Conservation (phyloP, 2,113 vertebrate species). For the Syngnathus scovelli region DNA sequence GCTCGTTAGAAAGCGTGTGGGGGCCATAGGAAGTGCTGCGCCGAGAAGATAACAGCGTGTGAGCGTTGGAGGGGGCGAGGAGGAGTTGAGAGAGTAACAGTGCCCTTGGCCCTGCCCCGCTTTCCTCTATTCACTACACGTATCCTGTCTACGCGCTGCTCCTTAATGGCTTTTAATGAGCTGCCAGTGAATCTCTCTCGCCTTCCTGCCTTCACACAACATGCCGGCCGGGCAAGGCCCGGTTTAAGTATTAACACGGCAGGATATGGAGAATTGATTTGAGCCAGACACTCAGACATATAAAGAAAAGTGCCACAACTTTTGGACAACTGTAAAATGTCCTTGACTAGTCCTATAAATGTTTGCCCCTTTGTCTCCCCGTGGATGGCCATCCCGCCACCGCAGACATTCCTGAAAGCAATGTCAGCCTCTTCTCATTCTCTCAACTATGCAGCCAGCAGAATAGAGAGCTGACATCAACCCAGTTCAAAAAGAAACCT, state of each 20-base stretch:
- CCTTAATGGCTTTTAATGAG: constrained; percentile 73
- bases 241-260: not conserved
- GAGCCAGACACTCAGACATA: not conserved
- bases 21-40: constrained; percentile 75
- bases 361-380: constrained; percentile 14
- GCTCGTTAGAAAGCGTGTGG: constrained; percentile 62
- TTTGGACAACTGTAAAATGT: constrained; percentile 2
- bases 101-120: constrained; percentile 67
- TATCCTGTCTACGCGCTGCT: constrained; percentile 69
- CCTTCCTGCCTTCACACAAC: constrained; percentile 62
- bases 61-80: constrained; percentile 22
- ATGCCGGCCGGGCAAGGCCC: constrained; percentile 22
- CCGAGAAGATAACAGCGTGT: constrained; percentile 70
- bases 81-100: constrained; percentile 45
- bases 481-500: constrained; percentile 60
- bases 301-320: not conserved
- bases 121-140: constrained; percentile 77
- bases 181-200: constrained; percentile 55
- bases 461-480: constrained; percentile 55
- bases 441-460: constrained; percentile 45
- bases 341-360: constrained; percentile 14
- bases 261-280: not conserved
- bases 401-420: constrained; percentile 47
- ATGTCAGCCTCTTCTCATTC: constrained; percentile 43
- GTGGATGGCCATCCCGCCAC: constrained; percentile 13